Base-by-base conservation (phyloP, 2,888 invertebrate species). In the Calameuta pallipes region DNA sequence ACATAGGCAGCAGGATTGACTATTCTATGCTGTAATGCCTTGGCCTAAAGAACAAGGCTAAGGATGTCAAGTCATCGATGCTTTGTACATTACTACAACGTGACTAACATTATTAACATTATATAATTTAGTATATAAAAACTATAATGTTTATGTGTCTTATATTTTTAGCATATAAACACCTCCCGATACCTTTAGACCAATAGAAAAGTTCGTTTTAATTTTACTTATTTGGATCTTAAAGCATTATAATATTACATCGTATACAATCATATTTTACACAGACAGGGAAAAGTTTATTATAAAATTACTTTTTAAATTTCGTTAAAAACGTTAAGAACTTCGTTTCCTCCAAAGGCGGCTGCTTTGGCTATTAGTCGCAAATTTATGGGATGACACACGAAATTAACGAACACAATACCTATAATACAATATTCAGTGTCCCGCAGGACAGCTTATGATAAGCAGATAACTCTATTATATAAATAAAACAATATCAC, bases 11-110 rank as follows among this genome's bases (percentile, higher is more conserved):
- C 30, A 74, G 33, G 56, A 56, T 56, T 23, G 56, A 56, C 56
- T 56, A 74, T 77, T 77, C 74, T 77, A 30, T 77, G 74, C 74
- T 77, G 74, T 77, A 77, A 74, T 77, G 69, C 77, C 77, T 77
- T 77, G 9, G 56, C 56, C 56, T 56, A 23, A 56, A 56, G 56
- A 56, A 9, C 56, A 56, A 56, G 9, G 56, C 56, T 56, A 56
- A 9, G 56, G 56, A 23, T 6, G 56, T 23, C 56, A 56, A 56
- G 56, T 56, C 56, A 2, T 56, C 23, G 23, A 56, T 56, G 56
- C 56, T 56, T 56, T 56, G 56, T 56, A 56, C 23, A 56, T 56
- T 56, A 56, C 56, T 56, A 56, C 56, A 23, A 56, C 56, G 56
- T 56, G 56, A 23, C 23, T 56, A 56, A 23, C 9, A 56, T 56